Evolutionary conservation across 2,797 vertebrate species (phyloP).

Genomic region (Chlorospingus flavigularis): DNA sequence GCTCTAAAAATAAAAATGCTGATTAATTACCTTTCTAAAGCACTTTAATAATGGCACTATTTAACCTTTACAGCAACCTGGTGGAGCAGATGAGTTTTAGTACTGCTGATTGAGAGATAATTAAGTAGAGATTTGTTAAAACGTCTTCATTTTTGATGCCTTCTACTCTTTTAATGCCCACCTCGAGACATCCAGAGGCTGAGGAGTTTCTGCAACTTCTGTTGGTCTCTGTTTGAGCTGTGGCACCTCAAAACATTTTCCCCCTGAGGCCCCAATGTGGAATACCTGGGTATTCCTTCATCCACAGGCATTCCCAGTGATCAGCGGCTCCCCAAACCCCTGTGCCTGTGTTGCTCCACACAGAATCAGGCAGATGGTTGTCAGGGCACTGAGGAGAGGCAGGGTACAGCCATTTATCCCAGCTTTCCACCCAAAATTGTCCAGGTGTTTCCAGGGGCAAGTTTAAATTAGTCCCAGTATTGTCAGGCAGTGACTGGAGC

Average conservation of each 20-base stretch:
- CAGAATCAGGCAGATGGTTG: background rate
- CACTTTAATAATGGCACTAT: constrained; percentile 29
- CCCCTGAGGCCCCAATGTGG: rapidly evolving
- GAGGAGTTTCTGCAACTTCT: background rate
- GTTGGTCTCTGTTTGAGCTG: background rate
- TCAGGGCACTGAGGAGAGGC: background rate
- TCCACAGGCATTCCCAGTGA: background rate
- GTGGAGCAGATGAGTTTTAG: background rate
- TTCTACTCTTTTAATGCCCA: background rate
- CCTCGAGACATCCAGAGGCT: background rate
- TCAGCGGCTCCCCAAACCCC: background rate
- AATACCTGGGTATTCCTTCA: no score
- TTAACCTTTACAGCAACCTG: constrained; percentile 36
- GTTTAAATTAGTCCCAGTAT: background rate
- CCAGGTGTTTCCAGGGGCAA: background rate
- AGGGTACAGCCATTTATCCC: background rate
- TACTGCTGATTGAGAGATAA: constrained; percentile 11
- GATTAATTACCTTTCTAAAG: constrained; percentile 36
- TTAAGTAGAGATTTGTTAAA: constrained; percentile 6
- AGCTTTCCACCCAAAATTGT: background rate
- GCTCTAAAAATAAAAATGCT: constrained; percentile 42
- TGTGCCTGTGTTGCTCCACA: rapidly evolving
- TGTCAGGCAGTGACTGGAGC: background rate
- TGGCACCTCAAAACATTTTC: background rate
- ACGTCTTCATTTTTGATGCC: background rate